phyloP scores from a whole-genome alignment of 2,888 invertebrate species.

The Cryptus viduatorius region DNA sequence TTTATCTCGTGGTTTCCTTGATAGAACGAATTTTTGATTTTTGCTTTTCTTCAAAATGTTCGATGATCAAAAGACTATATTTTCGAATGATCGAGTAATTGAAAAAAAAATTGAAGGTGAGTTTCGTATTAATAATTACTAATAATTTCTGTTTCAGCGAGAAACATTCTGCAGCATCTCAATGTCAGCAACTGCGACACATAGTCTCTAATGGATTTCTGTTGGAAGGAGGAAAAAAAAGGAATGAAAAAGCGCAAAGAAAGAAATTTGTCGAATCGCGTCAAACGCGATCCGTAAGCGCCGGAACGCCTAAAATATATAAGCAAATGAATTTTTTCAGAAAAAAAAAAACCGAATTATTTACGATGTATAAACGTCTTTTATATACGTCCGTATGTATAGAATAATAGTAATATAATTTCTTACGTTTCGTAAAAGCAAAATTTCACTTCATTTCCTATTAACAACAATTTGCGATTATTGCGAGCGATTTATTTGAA shows the following conservation, averaged over 20 bases:
- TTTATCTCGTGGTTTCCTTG: too few relatives aligned
- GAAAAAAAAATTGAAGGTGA: too few relatives aligned
- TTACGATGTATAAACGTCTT: slow-evolving; percentile 70
- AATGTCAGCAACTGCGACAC: slow-evolving; percentile 93
- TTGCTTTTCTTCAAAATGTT: background rate
- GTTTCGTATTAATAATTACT: too few relatives aligned
- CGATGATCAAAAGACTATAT: too few relatives aligned
- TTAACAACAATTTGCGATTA: background rate
- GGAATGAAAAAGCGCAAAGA: slow-evolving; percentile 5
- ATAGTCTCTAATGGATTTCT: slow-evolving; percentile 77
- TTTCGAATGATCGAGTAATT: too few relatives aligned
- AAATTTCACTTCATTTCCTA: background rate
- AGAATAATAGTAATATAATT: slow-evolving; percentile 75
- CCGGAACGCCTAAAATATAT: background rate
- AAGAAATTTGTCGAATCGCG: slow-evolving; percentile 21
- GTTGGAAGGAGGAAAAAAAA: background rate
- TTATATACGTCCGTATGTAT: slow-evolving; percentile 80
- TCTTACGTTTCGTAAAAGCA: slow-evolving; percentile 73
- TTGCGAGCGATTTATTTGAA: background rate
- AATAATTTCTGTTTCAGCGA: slow-evolving; percentile 86
- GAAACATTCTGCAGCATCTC: slow-evolving; percentile 93
- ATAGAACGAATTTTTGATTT: background rate
- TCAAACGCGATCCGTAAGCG: slow-evolving; percentile 6
- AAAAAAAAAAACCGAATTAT: slow-evolving; percentile 42
- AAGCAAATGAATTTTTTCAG: slow-evolving; percentile 42